Evolutionary conservation across 2,888 invertebrate species (phyloP).

Genomic region (Tridacna gigas): DNA sequence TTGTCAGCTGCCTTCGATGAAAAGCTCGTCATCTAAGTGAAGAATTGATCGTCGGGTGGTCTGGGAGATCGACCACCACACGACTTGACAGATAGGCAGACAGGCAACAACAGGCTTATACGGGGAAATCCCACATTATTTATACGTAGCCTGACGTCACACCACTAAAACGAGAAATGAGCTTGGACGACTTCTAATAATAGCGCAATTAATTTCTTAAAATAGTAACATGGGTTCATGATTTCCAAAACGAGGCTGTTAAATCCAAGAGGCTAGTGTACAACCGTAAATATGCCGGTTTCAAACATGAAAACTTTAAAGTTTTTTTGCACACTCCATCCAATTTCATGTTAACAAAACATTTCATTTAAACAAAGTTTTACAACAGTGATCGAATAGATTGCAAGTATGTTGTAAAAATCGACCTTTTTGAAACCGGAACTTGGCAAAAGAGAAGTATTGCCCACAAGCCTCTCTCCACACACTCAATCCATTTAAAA

Average conservation of each 20-base stretch:
- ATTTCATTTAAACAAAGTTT: too few relatives aligned
- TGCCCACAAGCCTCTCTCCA: too few relatives aligned
- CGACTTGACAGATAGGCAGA: slow-evolving; percentile 75
- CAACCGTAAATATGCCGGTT: neutral
- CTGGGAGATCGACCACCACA: slow-evolving; percentile 76
- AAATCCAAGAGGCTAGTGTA: neutral
- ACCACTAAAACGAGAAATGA: neutral
- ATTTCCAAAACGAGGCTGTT: slow-evolving; percentile 11
- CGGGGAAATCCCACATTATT: slow-evolving; percentile 75
- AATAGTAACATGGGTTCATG: slow-evolving; percentile 17
- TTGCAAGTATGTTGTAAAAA: too few relatives aligned
- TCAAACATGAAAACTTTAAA: too few relatives aligned
- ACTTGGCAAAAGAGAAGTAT: too few relatives aligned
- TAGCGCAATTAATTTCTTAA: neutral
- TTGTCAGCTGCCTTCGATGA: slow-evolving; percentile 54
- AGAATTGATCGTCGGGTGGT: slow-evolving; percentile 75
- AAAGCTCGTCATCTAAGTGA: slow-evolving; percentile 57
- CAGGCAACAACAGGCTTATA: slow-evolving; percentile 79
- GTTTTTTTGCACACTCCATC: too few relatives aligned
- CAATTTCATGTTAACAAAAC: too few relatives aligned
- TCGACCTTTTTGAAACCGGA: too few relatives aligned
- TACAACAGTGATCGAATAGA: too few relatives aligned
- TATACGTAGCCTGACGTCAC: slow-evolving; percentile 76
- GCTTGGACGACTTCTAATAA: neutral
- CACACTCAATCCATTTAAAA: too few relatives aligned